Conservation (phyloP, 2,113 vertebrate species). For the Dissostichus mawsoni region DNA sequence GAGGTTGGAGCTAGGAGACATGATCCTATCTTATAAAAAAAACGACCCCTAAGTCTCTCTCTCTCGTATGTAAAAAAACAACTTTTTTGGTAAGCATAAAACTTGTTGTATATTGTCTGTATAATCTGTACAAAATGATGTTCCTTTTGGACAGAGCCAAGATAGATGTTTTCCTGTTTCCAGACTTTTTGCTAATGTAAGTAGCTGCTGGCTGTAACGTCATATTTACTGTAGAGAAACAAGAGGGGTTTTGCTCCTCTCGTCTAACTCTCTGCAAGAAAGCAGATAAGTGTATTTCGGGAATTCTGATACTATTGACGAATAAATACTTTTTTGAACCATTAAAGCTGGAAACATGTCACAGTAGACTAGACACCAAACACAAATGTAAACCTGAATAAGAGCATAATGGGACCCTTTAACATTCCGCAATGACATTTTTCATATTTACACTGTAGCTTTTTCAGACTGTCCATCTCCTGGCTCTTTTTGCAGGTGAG, state of each 20-base stretch:
- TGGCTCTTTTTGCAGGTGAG: conserved; percentile 26
- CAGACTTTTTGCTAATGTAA: neutral
- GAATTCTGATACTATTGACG: neutral
- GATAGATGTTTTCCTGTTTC: neutral
- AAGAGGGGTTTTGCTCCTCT: neutral
- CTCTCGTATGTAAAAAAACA: too few relatives aligned
- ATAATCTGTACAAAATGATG: too few relatives aligned
- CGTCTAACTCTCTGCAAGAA: neutral
- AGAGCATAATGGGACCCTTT: too few relatives aligned
- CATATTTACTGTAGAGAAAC: neutral
- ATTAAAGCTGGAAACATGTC: too few relatives aligned
- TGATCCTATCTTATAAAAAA: too few relatives aligned
- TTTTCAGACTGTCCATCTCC: neutral
- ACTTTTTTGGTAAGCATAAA: too few relatives aligned
- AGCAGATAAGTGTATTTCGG: neutral
- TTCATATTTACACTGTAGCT: conserved; percentile 10
- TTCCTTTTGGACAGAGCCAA: neutral
- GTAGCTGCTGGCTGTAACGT: neutral
- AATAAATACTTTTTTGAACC: neutral
- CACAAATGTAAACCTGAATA: too few relatives aligned
- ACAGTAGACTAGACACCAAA: too few relatives aligned
- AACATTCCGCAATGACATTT: neutral
- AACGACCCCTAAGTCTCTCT: too few relatives aligned
- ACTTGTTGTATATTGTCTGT: too few relatives aligned
- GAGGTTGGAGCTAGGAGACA: too few relatives aligned